phyloP scores from a whole-genome alignment of 2,797 vertebrate genomes.

The Schizopygopsis pylzovi region DNA sequence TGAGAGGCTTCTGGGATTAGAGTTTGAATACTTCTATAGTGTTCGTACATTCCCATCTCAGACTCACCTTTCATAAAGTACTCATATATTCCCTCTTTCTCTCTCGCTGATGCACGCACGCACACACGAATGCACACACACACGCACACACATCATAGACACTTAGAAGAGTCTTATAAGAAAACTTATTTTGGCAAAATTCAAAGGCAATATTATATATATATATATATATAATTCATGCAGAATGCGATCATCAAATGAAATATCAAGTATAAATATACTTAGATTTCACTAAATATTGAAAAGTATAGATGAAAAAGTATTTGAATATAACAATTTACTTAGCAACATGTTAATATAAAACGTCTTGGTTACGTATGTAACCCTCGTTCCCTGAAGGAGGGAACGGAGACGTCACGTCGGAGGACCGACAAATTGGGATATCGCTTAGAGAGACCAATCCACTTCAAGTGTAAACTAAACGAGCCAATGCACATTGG shows the following conservation, averaged over 20 bases:
- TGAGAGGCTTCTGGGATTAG: constrained; percentile 17
- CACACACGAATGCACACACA: constrained; percentile 10
- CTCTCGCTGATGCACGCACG: not conserved
- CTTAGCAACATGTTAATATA: not conserved
- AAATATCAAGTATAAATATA: not conserved
- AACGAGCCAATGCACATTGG: too few species aligned
- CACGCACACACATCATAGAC: not conserved
- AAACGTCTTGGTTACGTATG: not conserved
- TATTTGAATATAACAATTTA: not conserved
- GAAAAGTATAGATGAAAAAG: not conserved
- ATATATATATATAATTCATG: not conserved
- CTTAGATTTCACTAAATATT: not conserved
- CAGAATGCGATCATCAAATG: not conserved
- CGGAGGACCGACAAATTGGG: too few species aligned
- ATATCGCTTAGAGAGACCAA: too few species aligned
- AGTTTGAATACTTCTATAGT: constrained; percentile 5
- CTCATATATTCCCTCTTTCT: not conserved
- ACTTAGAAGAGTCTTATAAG: not conserved
- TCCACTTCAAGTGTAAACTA: too few species aligned
- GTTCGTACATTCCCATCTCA: constrained; percentile 1
- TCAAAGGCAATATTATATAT: not conserved
- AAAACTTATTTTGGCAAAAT: not conserved
- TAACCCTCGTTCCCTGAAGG: too few species aligned
- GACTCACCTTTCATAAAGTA: constrained; percentile 13
- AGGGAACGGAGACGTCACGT: too few species aligned